These are phyloP conservation scores for Bombus turneri DNA, from an alignment of 1,140 invertebrate genomes.

Conservation along the genomic window DNA sequence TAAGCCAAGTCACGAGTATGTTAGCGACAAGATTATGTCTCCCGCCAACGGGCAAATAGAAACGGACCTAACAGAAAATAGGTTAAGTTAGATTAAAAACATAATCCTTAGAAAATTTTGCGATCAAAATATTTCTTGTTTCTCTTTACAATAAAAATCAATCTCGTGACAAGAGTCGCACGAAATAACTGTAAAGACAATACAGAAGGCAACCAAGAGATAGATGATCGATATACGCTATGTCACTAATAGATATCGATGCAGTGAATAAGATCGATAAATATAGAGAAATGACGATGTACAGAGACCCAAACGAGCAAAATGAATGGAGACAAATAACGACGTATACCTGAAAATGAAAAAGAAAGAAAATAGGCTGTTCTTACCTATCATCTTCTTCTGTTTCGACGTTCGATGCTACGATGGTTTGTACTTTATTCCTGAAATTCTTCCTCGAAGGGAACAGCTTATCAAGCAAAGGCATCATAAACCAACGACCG, in stretches of 20 bases:
- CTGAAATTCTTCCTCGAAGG: conserved; percentile 71
- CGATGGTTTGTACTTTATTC: conserved; percentile 60
- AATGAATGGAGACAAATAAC: neutral
- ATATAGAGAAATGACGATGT: conserved; percentile 23
- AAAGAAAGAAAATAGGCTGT: neutral
- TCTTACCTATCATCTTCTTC: conserved; percentile 71
- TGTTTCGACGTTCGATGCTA: conserved; percentile 50
- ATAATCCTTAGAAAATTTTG: neutral
- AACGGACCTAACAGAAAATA: conserved; percentile 17
- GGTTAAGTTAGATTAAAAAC: conserved; percentile 26
- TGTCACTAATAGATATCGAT: conserved; percentile 27
- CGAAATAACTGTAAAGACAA: neutral
- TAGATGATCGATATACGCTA: conserved; percentile 26
- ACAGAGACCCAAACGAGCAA: neutral
- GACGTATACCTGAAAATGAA: neutral
- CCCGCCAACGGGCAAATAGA: conserved; percentile 33
- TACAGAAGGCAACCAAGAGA: neutral
- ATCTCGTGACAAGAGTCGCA: neutral
- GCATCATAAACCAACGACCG: conserved; percentile 77
- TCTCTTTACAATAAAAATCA: neutral
- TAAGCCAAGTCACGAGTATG: conserved; percentile 41
- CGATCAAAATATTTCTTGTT: neutral
- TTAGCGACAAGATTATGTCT: conserved; percentile 43
- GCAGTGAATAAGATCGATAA: conserved; percentile 15
- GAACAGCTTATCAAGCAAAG: conserved; percentile 82